Percentiles rank a stretch among this genome's conserved stretches.
Evolutionary conservation across 2,113 vertebrate species (phyloP).

Genomic region (Eonycteris spelaea): DNA sequence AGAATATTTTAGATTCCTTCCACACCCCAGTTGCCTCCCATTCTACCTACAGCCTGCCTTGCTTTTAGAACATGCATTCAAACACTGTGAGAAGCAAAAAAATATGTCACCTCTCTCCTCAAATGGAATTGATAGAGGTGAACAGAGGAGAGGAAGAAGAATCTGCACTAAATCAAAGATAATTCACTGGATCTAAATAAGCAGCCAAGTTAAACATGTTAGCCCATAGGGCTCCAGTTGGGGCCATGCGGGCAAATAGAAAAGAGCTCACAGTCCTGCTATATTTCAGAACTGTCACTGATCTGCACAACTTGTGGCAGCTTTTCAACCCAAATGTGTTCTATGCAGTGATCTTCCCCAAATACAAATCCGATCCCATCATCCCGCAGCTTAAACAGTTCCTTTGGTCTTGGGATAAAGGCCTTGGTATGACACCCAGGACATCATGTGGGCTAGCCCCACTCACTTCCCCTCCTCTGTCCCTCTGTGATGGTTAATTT

Average conservation of each 20-base stretch:
- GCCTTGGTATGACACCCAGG: background rate
- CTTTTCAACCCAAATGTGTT: background rate
- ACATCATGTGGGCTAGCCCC: fast-evolving
- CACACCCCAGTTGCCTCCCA: background rate
- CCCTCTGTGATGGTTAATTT: background rate
- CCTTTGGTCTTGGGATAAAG: background rate
- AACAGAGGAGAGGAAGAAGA: constrained; percentile 29
- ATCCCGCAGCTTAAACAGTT: background rate
- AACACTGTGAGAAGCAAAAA: background rate
- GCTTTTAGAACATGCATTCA: background rate
- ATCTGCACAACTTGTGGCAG: background rate
- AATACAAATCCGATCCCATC: background rate
- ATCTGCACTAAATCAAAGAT: constrained; percentile 31
- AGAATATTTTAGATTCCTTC: background rate
- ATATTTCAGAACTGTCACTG: background rate
- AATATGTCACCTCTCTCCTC: background rate
- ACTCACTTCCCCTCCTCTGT: background rate
- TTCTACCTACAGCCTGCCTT: background rate
- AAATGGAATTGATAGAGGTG: background rate
- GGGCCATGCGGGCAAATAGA: background rate
- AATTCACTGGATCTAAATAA: constrained; percentile 27
- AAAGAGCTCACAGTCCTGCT: background rate
- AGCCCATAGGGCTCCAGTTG: background rate
- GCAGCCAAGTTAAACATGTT: background rate
- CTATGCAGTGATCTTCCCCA: background rate